phyloP scores from a whole-genome alignment of 1,140 invertebrate genomes.

The Acyrthosiphon pisum region DNA sequence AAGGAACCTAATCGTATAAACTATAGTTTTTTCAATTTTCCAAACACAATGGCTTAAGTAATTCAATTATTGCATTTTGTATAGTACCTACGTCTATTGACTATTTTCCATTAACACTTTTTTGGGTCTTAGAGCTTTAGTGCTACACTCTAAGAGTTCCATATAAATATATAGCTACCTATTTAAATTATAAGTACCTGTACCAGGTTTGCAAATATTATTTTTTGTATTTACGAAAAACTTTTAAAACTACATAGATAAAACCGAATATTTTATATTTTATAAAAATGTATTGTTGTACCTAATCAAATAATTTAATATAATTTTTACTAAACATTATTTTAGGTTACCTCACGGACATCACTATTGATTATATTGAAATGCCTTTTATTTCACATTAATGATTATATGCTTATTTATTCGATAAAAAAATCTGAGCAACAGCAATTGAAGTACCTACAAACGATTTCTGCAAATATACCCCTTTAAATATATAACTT shows the following conservation, averaged over 20 bases:
- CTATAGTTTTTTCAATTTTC: background rate
- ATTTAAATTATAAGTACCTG: background rate
- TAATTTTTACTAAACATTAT: too few relatives aligned
- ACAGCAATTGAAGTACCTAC: background rate
- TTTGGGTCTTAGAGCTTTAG: background rate
- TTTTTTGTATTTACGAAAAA: background rate
- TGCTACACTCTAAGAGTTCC: background rate
- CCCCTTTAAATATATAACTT: background rate
- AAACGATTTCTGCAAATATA: background rate
- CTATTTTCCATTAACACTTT: background rate
- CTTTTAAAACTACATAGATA: background rate
- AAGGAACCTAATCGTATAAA: background rate
- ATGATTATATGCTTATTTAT: background rate
- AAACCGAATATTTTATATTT: background rate
- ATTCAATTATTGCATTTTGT: background rate
- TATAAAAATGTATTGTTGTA: background rate
- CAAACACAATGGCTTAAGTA: background rate
- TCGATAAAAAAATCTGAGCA: background rate
- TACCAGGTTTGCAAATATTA: background rate
- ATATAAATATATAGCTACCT: background rate
- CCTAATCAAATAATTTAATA: too few relatives aligned
- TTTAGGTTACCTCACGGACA: background rate
- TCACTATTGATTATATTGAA: background rate
- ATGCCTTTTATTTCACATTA: background rate
- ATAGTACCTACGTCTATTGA: background rate